Base-by-base conservation (phyloP, 2,113 vertebrate genomes). In the Vombatus ursinus region DNA sequence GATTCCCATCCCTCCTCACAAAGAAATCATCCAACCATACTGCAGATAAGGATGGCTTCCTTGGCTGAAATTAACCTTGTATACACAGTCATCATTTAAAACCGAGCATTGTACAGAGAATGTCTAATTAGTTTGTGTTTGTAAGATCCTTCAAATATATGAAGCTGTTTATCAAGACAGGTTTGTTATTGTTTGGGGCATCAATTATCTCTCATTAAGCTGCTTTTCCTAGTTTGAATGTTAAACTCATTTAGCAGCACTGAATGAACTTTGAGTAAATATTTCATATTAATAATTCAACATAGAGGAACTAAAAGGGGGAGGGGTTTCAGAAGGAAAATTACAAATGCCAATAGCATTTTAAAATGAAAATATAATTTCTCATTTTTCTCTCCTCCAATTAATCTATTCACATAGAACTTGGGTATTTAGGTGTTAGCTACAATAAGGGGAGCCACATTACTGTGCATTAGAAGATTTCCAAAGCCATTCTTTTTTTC, bases 91-190 rank as follows among this genome's bases (percentile, higher is more conserved):
- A 84, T 84, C 19, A 84, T 84, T 84, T 44, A 84, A 84, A 84
- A 44, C 16, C 23, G n/a, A 44, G n/a, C 68, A 84, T n/a, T 54
- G 50, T 37, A 92, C 47, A 96, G 3, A 89, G 50, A 19, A 0
- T n/a, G 25, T 54, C 16, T 52, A 52, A 24, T 52, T 92, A 92
- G 9, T 89, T 31, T 90, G 2, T 52, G 48, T 84, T 96, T 89
- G 0, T 10, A 93, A 51, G 2, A 50, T 48, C 12, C 51, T 89
- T 16, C 23, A 92, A 90, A 48, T 37, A 44, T 92, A 77, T 4
- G 94, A 77, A 94, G 93, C 11, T 89, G 93, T 54, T 92, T 22
- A 84, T 84, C 8, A 94, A 94, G 94, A 91, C 4, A 49, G 49
- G 54, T 47, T 52, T 94, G 24, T 91, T 47, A 90, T 52, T 95